Evolutionary conservation across 1,140 invertebrate species (phyloP).

Genomic region (Orchesella cincta): DNA sequence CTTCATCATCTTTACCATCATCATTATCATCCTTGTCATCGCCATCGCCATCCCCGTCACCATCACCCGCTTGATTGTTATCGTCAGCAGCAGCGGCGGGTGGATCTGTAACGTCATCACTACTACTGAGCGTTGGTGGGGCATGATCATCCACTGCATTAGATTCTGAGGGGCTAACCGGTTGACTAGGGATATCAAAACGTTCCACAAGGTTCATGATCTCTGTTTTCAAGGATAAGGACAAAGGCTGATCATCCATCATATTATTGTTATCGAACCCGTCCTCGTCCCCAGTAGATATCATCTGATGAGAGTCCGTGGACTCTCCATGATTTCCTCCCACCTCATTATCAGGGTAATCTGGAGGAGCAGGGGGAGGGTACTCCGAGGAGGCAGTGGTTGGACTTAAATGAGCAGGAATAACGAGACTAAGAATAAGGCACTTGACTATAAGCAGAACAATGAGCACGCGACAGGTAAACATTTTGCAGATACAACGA

Average conservation of each 20-base stretch:
- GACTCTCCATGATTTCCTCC: background rate
- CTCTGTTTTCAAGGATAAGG: conserved; percentile 6
- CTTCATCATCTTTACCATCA: background rate
- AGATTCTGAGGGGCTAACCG: background rate
- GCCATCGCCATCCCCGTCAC: background rate
- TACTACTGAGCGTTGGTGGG: background rate
- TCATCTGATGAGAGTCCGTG: conserved; percentile 10
- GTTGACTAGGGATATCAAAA: conserved; percentile 24
- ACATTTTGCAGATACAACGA: background rate
- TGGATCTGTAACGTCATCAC: background rate
- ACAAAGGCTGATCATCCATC: conserved; percentile 21
- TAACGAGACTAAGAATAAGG: conserved; percentile 6
- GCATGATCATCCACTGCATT: background rate
- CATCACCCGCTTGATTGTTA: background rate
- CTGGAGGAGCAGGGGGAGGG: background rate
- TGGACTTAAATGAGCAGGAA: conserved; percentile 19
- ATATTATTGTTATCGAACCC: conserved; percentile 25
- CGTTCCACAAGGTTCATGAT: conserved; percentile 23
- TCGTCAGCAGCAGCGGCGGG: background rate
- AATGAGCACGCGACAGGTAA: conserved; percentile 6
- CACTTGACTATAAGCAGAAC: conserved; percentile 1
- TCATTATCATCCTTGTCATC: background rate
- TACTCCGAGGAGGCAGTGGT: conserved; percentile 16
- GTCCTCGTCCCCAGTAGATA: conserved; percentile 28
- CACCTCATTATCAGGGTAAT: background rate